Base-by-base conservation (phyloP, 2,113 vertebrate species). In the Dipodomys spectabilis region DNA sequence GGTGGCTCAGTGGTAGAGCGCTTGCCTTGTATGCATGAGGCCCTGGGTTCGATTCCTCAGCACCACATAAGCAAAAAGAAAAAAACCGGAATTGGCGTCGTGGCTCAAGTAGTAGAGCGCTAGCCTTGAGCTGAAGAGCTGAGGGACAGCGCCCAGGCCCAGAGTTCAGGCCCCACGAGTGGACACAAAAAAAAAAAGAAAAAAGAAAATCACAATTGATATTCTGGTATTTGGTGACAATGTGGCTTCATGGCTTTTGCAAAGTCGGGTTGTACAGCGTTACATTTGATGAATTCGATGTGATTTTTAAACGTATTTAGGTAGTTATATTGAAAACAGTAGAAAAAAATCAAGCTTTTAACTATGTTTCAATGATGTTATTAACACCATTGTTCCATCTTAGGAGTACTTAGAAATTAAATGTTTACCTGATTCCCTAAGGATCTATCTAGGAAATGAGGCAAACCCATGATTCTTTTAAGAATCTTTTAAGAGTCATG, bases 221-320 rank as follows among this genome's bases (percentile, higher is more conserved):
- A 81, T 91, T 27, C 22, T 90, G 45, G 32, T 10, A 11, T 78
- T 94, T 20, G 94, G 65, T 79, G 75, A 71, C 92, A 88, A 12
- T 16, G 71, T 93, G 25, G 45, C 35, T 93, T 96, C 72, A 68
- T 73, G 69, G 9, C 0, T 27, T 8, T 82, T 87, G 35, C n/a
- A 57, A 60, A 86, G 45, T 27, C n/a, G 39, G 13, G 19, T 82
- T 32, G 15, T 27, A 16, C 3, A 75, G 9, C 7, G 5, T 35
- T 81, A 3, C 68, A 67, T 65, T 7, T 67, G 67, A 57, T 9
- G 23, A 88, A 80, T 93, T 96, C 80, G 94, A 69, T 86, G 18
- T 44, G 25, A 32, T 15, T 82, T 20, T 94, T 39, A 92, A 96
- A n/a, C 53, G 65, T 90, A 68, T 93, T 94, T 92, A 8, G n/a